Evolutionary conservation across 2,888 invertebrate genomes (phyloP).

Genomic region (Notodonta ziczac): DNA sequence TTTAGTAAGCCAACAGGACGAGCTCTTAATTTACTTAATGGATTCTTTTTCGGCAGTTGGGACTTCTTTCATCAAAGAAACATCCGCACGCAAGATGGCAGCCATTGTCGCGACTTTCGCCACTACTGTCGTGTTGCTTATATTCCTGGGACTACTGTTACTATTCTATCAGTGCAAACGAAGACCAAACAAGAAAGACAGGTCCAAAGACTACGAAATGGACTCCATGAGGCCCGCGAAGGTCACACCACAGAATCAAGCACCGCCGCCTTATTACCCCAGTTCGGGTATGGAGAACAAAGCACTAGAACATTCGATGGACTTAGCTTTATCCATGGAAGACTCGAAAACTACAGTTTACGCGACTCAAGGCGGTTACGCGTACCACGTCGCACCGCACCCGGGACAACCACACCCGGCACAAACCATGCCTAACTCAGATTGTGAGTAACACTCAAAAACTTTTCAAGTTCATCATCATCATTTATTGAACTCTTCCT

Average conservation of each 20-base stretch:
- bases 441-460: constrained; percentile 86
- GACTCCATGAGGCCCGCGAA: constrained; percentile 93
- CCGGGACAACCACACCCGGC: constrained; percentile 83
- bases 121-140: constrained; percentile 85
- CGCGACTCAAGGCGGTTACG: constrained; percentile 93
- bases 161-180: constrained; percentile 94
- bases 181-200: constrained; percentile 92
- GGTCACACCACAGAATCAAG: constrained; percentile 93
- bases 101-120: constrained; percentile 74
- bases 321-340: constrained; percentile 91
- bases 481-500: neutral
- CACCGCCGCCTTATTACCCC: constrained; percentile 96
- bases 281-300: constrained; percentile 94
- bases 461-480: neutral
- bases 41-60: constrained; percentile 85
- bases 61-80: constrained; percentile 91
- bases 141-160: constrained; percentile 89
- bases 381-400: constrained; percentile 91
- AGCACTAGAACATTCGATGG: constrained; percentile 95
- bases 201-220: constrained; percentile 95
- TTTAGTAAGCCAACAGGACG: neutral
- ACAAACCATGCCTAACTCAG: constrained; percentile 89
- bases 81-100: constrained; percentile 90
- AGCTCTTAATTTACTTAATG: constrained; percentile 1
- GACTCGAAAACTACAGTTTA: constrained; percentile 94